Evolutionary conservation across 2,797 vertebrate genomes (phyloP).

Genomic region (Echiichthys vipera): DNA sequence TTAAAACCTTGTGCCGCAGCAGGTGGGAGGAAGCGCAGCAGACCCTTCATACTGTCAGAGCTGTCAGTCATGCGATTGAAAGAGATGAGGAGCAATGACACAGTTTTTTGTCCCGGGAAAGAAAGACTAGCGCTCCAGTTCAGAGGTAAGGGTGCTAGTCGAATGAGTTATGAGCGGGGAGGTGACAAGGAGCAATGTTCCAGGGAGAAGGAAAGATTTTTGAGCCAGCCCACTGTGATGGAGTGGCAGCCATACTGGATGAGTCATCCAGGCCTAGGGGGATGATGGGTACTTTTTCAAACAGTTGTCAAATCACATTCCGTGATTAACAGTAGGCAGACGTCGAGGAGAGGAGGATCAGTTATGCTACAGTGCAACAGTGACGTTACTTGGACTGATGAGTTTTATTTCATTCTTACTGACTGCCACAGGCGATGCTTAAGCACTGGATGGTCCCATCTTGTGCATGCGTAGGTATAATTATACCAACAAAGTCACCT

Average conservation of each 20-base stretch:
- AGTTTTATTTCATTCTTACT: slow-evolving; percentile 50
- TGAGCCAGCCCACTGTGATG: slow-evolving; percentile 57
- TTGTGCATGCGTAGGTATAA: too few species aligned
- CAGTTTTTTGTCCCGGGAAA: slow-evolving; percentile 38
- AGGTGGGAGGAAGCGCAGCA: not conserved
- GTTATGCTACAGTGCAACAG: slow-evolving; percentile 27
- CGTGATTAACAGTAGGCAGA: slow-evolving; percentile 67
- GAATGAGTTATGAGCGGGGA: slow-evolving; percentile 52
- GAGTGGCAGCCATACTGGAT: slow-evolving; percentile 74
- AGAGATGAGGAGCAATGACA: slow-evolving; percentile 50
- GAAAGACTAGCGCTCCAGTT: slow-evolving; percentile 39
- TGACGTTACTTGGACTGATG: slow-evolving; percentile 50
- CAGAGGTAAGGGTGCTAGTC: slow-evolving; percentile 28
- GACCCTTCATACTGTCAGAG: slow-evolving; percentile 54
- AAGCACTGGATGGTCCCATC: too few species aligned
- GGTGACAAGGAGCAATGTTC: slow-evolving; percentile 51
- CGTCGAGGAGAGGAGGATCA: slow-evolving; percentile 39
- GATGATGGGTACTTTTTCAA: slow-evolving; percentile 69
- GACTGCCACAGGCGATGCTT: too few species aligned
- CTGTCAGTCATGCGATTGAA: slow-evolving; percentile 56
- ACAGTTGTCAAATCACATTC: slow-evolving; percentile 70
- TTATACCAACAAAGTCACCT: too few species aligned
- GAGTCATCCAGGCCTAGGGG: slow-evolving; percentile 65
- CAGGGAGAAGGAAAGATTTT: slow-evolving; percentile 48
- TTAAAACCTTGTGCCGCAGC: slow-evolving; percentile 10